Evolutionary conservation across 92 coral and sea anemone species (phyloP).

Genomic region (Phymanthus crucifer): DNA sequence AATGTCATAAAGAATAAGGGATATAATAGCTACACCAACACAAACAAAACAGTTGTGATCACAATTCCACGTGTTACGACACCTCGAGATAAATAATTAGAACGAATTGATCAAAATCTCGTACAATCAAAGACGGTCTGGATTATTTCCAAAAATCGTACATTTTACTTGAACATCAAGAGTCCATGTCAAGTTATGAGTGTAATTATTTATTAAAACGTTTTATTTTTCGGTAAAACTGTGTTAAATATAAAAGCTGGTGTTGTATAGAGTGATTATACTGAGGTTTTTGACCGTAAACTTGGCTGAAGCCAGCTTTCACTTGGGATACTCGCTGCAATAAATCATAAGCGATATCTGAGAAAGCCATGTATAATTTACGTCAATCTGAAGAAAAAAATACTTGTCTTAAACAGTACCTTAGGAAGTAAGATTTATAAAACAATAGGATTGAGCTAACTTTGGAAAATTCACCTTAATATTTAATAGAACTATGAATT

Average conservation of each 20-base stretch:
- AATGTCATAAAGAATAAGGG: not conserved
- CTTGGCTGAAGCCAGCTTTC: constrained; percentile 19
- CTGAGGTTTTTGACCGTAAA: not conserved
- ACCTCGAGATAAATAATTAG: not conserved
- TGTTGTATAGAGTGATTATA: not conserved
- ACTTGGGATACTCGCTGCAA: not conserved
- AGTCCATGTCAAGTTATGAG: not conserved
- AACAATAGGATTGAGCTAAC: not conserved
- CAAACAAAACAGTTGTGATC: not conserved
- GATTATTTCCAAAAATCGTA: not conserved
- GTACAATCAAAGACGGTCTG: not conserved
- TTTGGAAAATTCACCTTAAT: not conserved
- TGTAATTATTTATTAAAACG: not conserved
- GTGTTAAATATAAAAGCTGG: not conserved
- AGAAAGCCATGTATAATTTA: not conserved
- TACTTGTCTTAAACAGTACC: not conserved
- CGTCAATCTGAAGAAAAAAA: not conserved
- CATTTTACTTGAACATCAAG: not conserved
- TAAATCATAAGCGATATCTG: not conserved
- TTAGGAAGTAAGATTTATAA: not conserved
- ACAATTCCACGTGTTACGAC: not conserved
- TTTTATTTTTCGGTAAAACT: not conserved
- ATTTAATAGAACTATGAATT: constrained; percentile 23
- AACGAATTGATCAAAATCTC: not conserved
- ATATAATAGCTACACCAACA: not conserved